phyloP scores from a whole-genome alignment of 1,140 invertebrate genomes.

The Drosophila athabasca region DNA sequence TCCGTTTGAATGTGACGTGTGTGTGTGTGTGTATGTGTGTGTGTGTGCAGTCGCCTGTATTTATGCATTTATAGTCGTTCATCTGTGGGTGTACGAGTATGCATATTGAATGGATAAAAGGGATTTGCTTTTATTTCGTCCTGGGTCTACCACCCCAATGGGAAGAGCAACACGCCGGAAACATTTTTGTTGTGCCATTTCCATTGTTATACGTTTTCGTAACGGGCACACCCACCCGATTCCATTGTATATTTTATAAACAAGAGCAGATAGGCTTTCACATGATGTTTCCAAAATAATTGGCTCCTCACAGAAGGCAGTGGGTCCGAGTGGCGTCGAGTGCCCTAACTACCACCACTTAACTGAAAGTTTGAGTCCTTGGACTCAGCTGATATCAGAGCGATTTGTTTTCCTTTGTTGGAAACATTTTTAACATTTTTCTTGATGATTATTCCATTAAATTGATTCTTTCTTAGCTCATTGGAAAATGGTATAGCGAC shows the following conservation, averaged over 20 bases:
- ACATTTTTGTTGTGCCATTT: conserved; percentile 51
- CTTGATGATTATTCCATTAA: too few species aligned
- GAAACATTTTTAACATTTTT: too few species aligned
- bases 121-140: conserved; percentile 67
- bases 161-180: conserved; percentile 60
- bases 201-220: conserved; percentile 62
- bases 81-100: conserved; percentile 33
- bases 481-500: too few species aligned
- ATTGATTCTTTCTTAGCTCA: too few species aligned
- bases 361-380: too few species aligned
- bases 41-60: conserved; percentile 54
- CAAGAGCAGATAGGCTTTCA: conserved; percentile 20
- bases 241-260: conserved; percentile 61
- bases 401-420: too few species aligned
- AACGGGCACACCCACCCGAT: conserved; percentile 18
- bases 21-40: conserved; percentile 22
- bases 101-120: conserved; percentile 76
- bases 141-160: conserved; percentile 36
- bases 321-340: too few species aligned
- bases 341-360: too few species aligned
- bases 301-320: not conserved
- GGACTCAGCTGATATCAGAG: too few species aligned
- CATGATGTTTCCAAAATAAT: conserved; percentile 14
- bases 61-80: conserved; percentile 61
- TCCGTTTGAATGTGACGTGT: not conserved